phyloP scores from a whole-genome alignment of 2,888 invertebrate species.

The Brachynemurus nebulosus region DNA sequence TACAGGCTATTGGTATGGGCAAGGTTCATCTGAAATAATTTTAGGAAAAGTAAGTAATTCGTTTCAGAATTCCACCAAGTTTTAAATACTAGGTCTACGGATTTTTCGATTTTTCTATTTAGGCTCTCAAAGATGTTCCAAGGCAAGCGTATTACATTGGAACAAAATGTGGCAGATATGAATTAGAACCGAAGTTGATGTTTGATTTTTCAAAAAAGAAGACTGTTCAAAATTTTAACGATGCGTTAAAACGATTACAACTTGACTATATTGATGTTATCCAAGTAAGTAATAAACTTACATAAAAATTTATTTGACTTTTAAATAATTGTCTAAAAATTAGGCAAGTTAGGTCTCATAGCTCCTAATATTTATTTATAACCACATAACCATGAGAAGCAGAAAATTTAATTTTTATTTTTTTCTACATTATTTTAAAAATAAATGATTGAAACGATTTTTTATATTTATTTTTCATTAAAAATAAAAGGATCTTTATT shows the following conservation, averaged over 20 bases:
- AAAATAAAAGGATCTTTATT: too few relatives aligned
- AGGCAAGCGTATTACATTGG: slow-evolving; percentile 72
- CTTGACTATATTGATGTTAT: slow-evolving; percentile 78
- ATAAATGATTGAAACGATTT: too few relatives aligned
- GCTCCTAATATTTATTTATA: too few relatives aligned
- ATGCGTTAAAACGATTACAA: slow-evolving; percentile 56
- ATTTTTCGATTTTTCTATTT: slow-evolving; percentile 11
- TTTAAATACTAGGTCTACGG: too few relatives aligned
- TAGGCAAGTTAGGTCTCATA: too few relatives aligned
- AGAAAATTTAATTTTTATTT: too few relatives aligned
- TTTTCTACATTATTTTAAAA: too few relatives aligned
- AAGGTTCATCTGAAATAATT: slow-evolving; percentile 67
- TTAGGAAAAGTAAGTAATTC: slow-evolving; percentile 70
- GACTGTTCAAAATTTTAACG: slow-evolving; percentile 59
- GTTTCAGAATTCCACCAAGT: too few relatives aligned
- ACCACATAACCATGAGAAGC: too few relatives aligned
- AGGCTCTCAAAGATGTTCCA: slow-evolving; percentile 67
- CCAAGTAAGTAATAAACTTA: slow-evolving; percentile 62
- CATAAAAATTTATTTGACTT: too few relatives aligned
- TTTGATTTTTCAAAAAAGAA: slow-evolving; percentile 75
- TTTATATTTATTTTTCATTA: too few relatives aligned
- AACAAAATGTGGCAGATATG: slow-evolving; percentile 87
- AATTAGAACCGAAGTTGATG: slow-evolving; percentile 50
- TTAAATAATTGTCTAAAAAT: too few relatives aligned
- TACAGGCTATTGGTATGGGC: slow-evolving; percentile 87